Evolutionary conservation across 1,140 invertebrate species (phyloP).

Genomic region (Cotesia chilonis): DNA sequence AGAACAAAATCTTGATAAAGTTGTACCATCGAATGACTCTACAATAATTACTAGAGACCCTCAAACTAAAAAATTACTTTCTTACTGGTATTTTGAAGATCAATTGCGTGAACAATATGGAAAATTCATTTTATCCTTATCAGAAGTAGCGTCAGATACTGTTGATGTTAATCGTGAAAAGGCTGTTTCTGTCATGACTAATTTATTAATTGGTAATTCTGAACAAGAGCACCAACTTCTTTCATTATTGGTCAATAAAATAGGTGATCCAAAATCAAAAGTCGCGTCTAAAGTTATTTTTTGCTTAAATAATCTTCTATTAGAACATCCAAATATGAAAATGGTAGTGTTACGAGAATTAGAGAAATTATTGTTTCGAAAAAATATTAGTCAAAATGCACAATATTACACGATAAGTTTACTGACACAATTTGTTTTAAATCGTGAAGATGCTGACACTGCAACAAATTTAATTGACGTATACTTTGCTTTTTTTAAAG

Average conservation of each 20-base stretch:
- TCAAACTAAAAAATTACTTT: constrained; percentile 67
- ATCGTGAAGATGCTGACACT: constrained; percentile 76
- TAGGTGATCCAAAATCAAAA: constrained; percentile 91
- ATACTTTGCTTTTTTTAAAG: constrained; percentile 97
- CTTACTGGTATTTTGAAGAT: constrained; percentile 83
- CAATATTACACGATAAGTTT: constrained; percentile 96
- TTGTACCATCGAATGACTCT: constrained; percentile 32
- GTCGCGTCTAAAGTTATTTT: constrained; percentile 88
- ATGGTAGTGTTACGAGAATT: constrained; percentile 85
- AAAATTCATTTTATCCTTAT: constrained; percentile 74
- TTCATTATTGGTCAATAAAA: constrained; percentile 88
- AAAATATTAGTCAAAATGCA: constrained; percentile 83
- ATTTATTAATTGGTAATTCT: constrained; percentile 82
- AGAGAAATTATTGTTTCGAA: constrained; percentile 87
- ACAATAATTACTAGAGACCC: constrained; percentile 64
- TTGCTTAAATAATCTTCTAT: constrained; percentile 85
- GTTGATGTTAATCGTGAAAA: constrained; percentile 84
- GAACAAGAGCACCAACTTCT: constrained; percentile 91
- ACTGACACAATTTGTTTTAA: constrained; percentile 81
- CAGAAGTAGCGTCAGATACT: constrained; percentile 72
- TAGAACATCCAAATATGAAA: constrained; percentile 93
- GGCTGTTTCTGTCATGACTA: constrained; percentile 79
- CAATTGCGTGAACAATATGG: constrained; percentile 81
- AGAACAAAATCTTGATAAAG: constrained; percentile 70
- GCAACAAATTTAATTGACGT: constrained; percentile 86